Conservation (phyloP, 2,797 vertebrate species). For the Calcarius lapponicus region DNA sequence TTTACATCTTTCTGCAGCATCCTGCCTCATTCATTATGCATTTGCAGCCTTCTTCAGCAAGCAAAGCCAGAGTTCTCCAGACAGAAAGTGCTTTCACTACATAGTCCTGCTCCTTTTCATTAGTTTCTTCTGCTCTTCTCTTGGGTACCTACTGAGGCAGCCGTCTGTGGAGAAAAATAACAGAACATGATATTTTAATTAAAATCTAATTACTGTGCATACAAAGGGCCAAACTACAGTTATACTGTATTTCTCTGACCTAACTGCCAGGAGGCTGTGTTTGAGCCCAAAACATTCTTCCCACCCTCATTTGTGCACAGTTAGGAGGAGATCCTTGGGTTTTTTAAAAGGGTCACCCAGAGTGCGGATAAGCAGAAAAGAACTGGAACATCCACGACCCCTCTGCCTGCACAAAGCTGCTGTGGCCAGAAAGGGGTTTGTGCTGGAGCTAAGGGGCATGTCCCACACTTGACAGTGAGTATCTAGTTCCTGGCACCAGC, state of each 20-base stretch:
- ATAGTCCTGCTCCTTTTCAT: not conserved
- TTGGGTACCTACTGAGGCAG: not conserved
- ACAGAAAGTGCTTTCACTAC: not conserved
- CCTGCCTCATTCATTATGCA: conserved; percentile 33
- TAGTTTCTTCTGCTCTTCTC: conserved; percentile 1
- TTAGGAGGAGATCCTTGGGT: not conserved
- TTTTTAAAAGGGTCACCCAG: not conserved
- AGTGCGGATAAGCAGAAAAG: not conserved
- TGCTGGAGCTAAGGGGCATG: not conserved
- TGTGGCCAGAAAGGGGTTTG: not conserved
- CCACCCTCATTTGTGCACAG: not conserved
- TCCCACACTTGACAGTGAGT: not conserved
- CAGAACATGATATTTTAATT: conserved; percentile 27
- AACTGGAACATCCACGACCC: rapidly evolving
- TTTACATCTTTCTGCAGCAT: not conserved
- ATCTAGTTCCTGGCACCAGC: not conserved
- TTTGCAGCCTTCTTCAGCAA: not conserved
- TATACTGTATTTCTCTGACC: not conserved
- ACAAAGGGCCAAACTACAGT: not conserved
- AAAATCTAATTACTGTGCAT: not conserved
- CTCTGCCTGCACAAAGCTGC: not conserved
- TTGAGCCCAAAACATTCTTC: not conserved
- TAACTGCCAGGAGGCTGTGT: not conserved
- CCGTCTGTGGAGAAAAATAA: not conserved
- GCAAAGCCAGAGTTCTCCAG: not conserved